Percentiles rank a stretch among this genome's conserved stretches.
Evolutionary conservation across 2,797 vertebrate genomes (phyloP).

Genomic region (Hyperoplus immaculatus): DNA sequence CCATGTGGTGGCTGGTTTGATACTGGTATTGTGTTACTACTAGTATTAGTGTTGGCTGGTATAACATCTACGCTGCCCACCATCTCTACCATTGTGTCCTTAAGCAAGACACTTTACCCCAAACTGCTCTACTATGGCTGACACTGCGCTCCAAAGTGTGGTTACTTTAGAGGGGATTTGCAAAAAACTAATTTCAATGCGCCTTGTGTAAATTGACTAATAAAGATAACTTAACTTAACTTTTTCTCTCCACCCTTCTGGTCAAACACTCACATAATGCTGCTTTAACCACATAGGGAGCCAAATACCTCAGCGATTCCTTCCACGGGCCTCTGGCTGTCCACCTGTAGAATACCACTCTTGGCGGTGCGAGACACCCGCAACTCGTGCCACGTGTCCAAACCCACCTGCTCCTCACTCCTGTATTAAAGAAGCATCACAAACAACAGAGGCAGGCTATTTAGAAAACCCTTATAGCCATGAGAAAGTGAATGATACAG

Average conservation of each 20-base stretch:
- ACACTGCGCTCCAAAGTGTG: too few species aligned
- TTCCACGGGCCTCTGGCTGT: constrained; percentile 90
- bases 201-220: background rate
- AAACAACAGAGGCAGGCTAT: background rate
- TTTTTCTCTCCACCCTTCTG: constrained; percentile 27
- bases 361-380: constrained; percentile 94
- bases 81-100: too few species aligned
- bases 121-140: too few species aligned
- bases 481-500: background rate
- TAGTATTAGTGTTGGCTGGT: too few species aligned
- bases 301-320: constrained; percentile 91
- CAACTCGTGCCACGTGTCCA: constrained; percentile 93
- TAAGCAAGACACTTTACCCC: too few species aligned
- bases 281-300: background rate
- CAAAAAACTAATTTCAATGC: too few species aligned
- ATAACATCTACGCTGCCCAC: too few species aligned
- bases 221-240: background rate
- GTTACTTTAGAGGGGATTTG: too few species aligned
- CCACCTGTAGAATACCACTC: constrained; percentile 95
- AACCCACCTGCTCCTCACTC: constrained; percentile 89
- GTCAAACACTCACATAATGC: background rate
- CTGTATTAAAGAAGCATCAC: constrained; percentile 74
- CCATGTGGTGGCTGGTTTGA: too few species aligned
- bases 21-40: too few species aligned
- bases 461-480: background rate